A percentile compares a stretch with the other conserved stretches of the same genome.
Conservation (phyloP, 2,797 vertebrate species). For the Neosalanx taihuensis region DNA sequence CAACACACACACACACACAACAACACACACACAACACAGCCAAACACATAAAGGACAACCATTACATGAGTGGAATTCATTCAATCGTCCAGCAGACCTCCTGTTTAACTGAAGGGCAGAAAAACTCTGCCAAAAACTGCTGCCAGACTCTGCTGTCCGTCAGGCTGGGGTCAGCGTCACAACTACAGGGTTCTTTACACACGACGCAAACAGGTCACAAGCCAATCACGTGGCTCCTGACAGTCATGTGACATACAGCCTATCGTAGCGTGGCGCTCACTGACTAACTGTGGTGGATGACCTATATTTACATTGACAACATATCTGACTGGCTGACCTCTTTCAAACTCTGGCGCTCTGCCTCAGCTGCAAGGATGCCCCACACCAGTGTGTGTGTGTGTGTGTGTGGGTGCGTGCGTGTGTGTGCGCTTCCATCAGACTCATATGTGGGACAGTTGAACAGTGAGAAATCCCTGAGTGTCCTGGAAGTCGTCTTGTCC, state of each 20-base stretch:
- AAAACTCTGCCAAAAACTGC: no score
- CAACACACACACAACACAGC: neutral
- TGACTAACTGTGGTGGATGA: constrained; percentile 16
- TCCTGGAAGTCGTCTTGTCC: constrained; percentile 37
- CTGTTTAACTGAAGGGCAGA: no score
- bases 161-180: no score
- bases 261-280: neutral
- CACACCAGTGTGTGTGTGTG: neutral
- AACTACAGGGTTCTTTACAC: no score
- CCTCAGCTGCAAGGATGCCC: neutral
- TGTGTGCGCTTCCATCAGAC: neutral
- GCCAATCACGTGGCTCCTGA: neutral
- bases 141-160: no score
- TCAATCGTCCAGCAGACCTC: no score
- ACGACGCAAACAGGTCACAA: no score
- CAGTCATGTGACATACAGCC: neutral
- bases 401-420: no score
- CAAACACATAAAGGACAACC: no score
- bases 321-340: constrained; percentile 8
- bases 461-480: constrained; percentile 9
- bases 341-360: constrained; percentile 10
- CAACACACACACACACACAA: neutral
- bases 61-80: no score
- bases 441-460: constrained; percentile 8
- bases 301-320: constrained; percentile 21